Base-by-base conservation (phyloP, 2,113 vertebrate species). In the Pomatostomus ruficeps region DNA sequence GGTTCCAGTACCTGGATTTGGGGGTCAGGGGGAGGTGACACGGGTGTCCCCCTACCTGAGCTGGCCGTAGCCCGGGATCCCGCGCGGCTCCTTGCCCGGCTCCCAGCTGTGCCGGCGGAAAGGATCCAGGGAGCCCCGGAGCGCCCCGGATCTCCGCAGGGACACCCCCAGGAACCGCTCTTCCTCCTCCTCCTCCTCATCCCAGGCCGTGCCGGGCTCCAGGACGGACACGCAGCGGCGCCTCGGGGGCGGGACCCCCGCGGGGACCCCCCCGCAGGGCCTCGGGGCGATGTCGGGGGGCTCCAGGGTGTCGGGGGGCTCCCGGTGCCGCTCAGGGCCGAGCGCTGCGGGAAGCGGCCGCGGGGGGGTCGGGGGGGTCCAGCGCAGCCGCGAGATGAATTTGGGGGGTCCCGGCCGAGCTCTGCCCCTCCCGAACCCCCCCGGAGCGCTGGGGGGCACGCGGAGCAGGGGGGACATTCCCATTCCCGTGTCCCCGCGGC, bases 91-190 rank as follows among this genome's bases (percentile, higher is more conserved):
- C 61, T 97, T 95, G 10, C 96, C 98, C 0, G 98, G 98, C 45
- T 98, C 98, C 98, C 98, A 99, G 77, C 98, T 99, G 63, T 98
- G 98, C 74, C 98, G 95, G 31, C 98, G 98, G 97, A 98, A 98
- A 4, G 97, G 87, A 42, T 98, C 98, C 4, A 70, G 84, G 14
- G 59, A 26, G 40, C 84, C 3, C 7, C 97, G 74, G 66, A 93
- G 79, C 19, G 90, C 87, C 22, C 97, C 62, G 1, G 52, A 14
- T 23, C 96, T 58, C 31, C 93, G 84, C 79, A 96, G 51, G 3
- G 85, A 49, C 19, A 95, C 97, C 6, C 49, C 49, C 1, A 24
- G 40, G 29, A 54, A 38, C 4, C 7, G 52, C 22, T 65, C 78
- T 23, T 61, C 78, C 12, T 92, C n/a, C n/a, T 52, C 85, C 55